Evolutionary conservation across 2,797 vertebrate species (phyloP).

Genomic region (Bucorvus abyssinicus): DNA sequence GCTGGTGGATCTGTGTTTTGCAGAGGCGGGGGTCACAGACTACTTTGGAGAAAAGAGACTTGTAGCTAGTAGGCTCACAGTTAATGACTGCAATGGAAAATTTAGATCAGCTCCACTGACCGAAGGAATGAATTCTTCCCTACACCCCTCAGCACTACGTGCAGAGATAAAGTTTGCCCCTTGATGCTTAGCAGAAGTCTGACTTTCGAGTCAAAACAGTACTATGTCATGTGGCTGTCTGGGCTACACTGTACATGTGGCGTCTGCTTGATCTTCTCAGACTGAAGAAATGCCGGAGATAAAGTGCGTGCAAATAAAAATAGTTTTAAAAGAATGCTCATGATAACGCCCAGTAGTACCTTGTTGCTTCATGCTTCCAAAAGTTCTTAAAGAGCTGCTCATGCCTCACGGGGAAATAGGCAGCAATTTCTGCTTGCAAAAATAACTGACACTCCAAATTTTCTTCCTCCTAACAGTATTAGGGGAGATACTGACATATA

Average conservation of each 20-base stretch:
- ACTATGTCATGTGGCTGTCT: constrained; percentile 46
- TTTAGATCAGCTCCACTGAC: neutral
- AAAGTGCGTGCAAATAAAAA: constrained; percentile 39
- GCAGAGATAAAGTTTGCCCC: constrained; percentile 59
- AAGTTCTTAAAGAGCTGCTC: neutral
- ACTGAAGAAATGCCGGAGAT: constrained; percentile 50
- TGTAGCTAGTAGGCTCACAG: neutral
- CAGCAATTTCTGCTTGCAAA: neutral
- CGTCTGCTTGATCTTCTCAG: constrained; percentile 40
- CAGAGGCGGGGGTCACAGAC: neutral
- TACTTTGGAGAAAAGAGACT: neutral
- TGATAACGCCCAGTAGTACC: constrained; percentile 5
- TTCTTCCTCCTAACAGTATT: neutral
- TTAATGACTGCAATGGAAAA: constrained; percentile 7
- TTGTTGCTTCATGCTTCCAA: constrained; percentile 20
- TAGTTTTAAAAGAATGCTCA: constrained; percentile 58
- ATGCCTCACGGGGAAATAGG: neutral
- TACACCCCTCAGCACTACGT: neutral
- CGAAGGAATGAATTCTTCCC: constrained; percentile 5
- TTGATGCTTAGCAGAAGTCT: constrained; percentile 47
- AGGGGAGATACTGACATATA: neutral
- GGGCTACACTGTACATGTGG: neutral
- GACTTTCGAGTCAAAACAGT: constrained; percentile 50
- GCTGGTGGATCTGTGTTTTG: neutral
- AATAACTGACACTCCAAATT: constrained; percentile 18